Evolutionary conservation across 2,113 vertebrate species (phyloP), one percentile per base, ranked within the genome.

Genomic region (Malurus cyaneus): DNA sequence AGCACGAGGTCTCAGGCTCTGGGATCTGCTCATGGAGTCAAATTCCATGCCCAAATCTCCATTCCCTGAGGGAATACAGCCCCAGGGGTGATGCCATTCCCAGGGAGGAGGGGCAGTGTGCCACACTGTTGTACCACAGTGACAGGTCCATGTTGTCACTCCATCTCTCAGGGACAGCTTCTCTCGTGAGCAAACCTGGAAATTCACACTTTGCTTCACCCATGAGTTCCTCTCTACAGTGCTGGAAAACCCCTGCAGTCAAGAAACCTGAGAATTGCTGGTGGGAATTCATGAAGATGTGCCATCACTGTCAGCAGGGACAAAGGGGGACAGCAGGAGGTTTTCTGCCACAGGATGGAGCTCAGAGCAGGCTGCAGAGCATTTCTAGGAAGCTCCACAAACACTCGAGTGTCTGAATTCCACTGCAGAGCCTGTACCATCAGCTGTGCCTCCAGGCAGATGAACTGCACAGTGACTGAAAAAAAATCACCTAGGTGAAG

Each of bases 321-420:
- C 15, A 67, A 26, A 0, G 5, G 60, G 86, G 52, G 41, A 91
- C 32, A 67, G 56, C 59, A 90, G 92, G 86, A 93, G 80, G 16
- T 56, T 86, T 92, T 88, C 92, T 94, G 92, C 94, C 91, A 95
- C 96, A 96, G 95, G 83, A 96, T 95, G 94, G 92, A 96, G 94
- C 94, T 96, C 94, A 92, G 96, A 34, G 92, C 82, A 88, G 96
- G 82, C 94, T 92, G 90, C 91, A 95, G 73, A 93, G 69, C 88
- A n/a, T 52, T 93, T 42, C 86, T n/a, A 47, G 83, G 88, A 78
- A 88, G 80, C 60, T 64, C 52, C 54, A 88, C 83, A 66, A 66
- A 88, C 31, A 76, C 79, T 89, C 24, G 2, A 86, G 59, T 29
- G 26, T 62, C 67, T 86, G 72, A 76, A 29, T 29, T 12, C 36